These are phyloP conservation scores for Coryphaenoides rupestris DNA, from an alignment of 2,113 vertebrate species.

Conservation along the genomic window DNA sequence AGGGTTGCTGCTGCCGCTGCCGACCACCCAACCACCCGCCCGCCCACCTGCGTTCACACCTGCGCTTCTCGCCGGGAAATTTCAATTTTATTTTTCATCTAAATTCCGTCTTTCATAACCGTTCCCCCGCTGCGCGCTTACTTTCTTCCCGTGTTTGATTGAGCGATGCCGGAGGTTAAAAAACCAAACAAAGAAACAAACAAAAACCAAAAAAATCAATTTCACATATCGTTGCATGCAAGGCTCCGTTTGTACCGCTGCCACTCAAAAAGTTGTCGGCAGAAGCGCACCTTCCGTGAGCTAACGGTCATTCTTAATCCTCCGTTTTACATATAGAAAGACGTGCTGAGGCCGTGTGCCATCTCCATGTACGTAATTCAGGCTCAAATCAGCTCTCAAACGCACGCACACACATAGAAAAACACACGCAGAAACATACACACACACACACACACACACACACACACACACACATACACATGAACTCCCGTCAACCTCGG, in stretches of 20 bases:
- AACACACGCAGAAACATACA: too few species aligned
- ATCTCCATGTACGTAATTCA: too few species aligned
- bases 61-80: conserved; percentile 19
- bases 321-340: too few species aligned
- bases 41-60: conserved; percentile 16
- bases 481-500: conserved; percentile 51
- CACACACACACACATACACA: too few species aligned
- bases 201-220: conserved; percentile 45
- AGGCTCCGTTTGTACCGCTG: conserved; percentile 42
- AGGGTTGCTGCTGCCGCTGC: too few species aligned
- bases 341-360: too few species aligned
- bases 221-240: conserved; percentile 59
- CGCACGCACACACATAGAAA: too few species aligned
- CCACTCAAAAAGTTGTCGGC: conserved; percentile 21
- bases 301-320: neutral
- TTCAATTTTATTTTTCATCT: conserved; percentile 4
- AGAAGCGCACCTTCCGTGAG: conserved; percentile 26
- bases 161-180: conserved; percentile 39
- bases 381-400: too few species aligned
- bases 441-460: too few species aligned
- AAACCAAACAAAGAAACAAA: conserved; percentile 2
- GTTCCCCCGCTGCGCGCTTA: neutral
- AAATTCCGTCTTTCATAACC: conserved; percentile 12
- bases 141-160: neutral
- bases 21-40: too few species aligned